These are phyloP conservation scores for Oryzias dopingdopingensis DNA, from an alignment of 2,797 vertebrate genomes.

Conservation along the genomic window DNA sequence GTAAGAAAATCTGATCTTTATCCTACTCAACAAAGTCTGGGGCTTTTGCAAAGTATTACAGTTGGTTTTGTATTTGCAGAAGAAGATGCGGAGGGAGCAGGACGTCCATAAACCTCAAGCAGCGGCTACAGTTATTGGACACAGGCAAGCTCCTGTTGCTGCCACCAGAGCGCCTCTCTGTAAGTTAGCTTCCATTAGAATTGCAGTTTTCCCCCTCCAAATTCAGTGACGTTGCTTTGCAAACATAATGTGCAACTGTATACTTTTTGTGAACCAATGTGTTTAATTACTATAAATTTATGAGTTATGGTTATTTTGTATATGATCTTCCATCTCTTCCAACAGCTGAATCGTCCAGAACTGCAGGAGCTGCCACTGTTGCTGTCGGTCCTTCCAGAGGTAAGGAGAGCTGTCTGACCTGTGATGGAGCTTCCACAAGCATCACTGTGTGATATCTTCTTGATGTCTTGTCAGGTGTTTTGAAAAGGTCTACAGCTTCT, in stretches of 20 bases:
- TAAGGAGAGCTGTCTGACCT: conserved; percentile 25
- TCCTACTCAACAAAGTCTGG: neutral
- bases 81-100: conserved; percentile 63
- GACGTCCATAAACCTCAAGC: conserved; percentile 46
- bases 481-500: conserved; percentile 55
- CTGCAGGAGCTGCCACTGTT: conserved; percentile 69
- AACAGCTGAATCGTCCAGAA: conserved; percentile 56
- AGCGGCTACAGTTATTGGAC: conserved; percentile 54
- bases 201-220: neutral
- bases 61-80: conserved; percentile 49
- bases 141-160: conserved; percentile 38
- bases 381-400: conserved; percentile 73
- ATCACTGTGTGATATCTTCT: accelerated
- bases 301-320: no score
- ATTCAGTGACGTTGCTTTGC: neutral
- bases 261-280: no score
- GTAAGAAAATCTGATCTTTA: no score
- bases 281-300: no score
- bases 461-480: conserved; percentile 49
- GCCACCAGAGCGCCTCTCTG: conserved; percentile 46
- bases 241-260: neutral
- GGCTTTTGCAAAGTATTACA: neutral
- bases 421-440: neutral
- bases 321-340: neutral
- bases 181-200: conserved; percentile 39